Evolutionary conservation across 1,140 invertebrate species (phyloP).

Genomic region (Cephus cinctus): DNA sequence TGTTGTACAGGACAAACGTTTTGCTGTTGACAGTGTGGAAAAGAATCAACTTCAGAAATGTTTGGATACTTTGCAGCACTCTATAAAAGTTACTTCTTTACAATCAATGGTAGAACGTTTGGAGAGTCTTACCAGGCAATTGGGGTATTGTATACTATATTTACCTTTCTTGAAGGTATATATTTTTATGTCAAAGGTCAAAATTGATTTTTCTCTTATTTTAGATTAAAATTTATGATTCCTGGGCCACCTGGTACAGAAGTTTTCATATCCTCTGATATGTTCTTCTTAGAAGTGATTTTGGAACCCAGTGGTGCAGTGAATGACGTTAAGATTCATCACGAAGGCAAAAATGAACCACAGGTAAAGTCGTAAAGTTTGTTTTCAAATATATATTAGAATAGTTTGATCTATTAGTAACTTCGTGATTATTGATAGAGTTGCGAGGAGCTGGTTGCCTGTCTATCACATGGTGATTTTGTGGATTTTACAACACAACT

Average conservation of each 20-base stretch:
- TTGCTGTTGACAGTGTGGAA: slow-evolving; percentile 78
- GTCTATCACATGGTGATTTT: slow-evolving; percentile 81
- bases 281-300: slow-evolving; percentile 93
- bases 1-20: slow-evolving; percentile 73
- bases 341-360: slow-evolving; percentile 75
- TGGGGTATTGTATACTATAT: slow-evolving; percentile 62
- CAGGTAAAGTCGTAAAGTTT: slow-evolving; percentile 46
- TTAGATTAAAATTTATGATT: slow-evolving; percentile 76
- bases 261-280: slow-evolving; percentile 91
- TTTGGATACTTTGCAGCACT: slow-evolving; percentile 88
- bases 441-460: slow-evolving; percentile 82
- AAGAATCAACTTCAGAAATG: slow-evolving; percentile 84
- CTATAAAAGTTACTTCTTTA: slow-evolving; percentile 88
- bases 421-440: slow-evolving; percentile 58
- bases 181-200: slow-evolving; percentile 19
- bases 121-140: slow-evolving; percentile 84
- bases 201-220: slow-evolving; percentile 37
- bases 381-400: background rate
- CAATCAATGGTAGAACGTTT: slow-evolving; percentile 90
- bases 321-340: slow-evolving; percentile 91
- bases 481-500: slow-evolving; percentile 90
- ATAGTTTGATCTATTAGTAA: background rate
- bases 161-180: slow-evolving; percentile 2
- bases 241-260: slow-evolving; percentile 70
- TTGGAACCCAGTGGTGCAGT: slow-evolving; percentile 79